Conservation (phyloP, 2,888 invertebrate genomes). For the Drosophila aldrichi region DNA sequence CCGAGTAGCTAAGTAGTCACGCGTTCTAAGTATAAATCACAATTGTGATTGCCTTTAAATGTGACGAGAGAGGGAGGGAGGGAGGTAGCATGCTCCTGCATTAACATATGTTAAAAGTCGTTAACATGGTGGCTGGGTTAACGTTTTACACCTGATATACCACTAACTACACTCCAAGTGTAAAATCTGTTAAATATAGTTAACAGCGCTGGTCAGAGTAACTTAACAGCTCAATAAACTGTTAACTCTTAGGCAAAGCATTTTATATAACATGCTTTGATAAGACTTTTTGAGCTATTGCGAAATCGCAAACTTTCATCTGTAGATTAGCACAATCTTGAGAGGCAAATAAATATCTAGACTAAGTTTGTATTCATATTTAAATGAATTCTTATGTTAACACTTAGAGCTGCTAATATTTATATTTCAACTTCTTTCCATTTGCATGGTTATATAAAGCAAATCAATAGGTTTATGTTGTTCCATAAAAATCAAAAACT, state of each 20-base stretch:
- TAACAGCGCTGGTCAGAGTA: background rate
- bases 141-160: background rate
- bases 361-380: background rate
- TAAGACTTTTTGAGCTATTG: too few relatives aligned
- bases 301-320: background rate
- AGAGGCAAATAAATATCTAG: background rate
- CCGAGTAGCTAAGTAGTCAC: conserved; percentile 16
- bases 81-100: background rate
- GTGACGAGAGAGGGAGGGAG: background rate
- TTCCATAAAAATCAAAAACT: background rate
- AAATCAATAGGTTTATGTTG: background rate
- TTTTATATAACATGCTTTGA: background rate
- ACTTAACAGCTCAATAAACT: background rate
- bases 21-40: conserved; percentile 34
- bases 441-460: background rate
- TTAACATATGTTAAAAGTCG: conserved; percentile 12
- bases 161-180: background rate
- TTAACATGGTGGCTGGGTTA: background rate
- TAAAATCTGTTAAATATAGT: background rate
- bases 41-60: conserved; percentile 10
- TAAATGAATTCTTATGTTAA: background rate
- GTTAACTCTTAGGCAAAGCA: background rate
- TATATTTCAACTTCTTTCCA: background rate
- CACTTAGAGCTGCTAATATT: background rate
- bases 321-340: background rate